Evolutionary conservation across 2,113 vertebrate genomes (phyloP).

Genomic region (Melospiza georgiana): DNA sequence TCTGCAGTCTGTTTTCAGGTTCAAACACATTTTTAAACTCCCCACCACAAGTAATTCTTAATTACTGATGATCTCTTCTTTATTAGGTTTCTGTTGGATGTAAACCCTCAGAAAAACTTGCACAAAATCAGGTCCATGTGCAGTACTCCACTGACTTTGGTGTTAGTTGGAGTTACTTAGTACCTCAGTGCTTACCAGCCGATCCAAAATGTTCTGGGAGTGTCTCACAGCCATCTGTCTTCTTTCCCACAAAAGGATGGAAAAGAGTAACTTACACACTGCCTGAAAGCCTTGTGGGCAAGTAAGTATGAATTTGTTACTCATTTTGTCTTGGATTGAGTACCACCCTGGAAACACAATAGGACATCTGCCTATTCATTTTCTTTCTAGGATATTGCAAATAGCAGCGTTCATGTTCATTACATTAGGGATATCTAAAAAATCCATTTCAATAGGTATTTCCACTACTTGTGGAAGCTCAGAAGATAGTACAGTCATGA

Average conservation of each 20-base stretch:
- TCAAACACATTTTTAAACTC: background rate
- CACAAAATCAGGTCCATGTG: slow-evolving; percentile 91
- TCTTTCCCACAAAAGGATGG: slow-evolving; percentile 92
- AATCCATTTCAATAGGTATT: background rate
- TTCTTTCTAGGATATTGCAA: background rate
- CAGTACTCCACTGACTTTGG: slow-evolving; percentile 96
- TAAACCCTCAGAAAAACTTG: slow-evolving; percentile 84
- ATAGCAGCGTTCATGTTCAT: rapidly evolving
- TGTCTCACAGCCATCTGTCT: slow-evolving; percentile 94
- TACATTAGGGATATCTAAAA: background rate
- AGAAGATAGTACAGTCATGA: background rate
- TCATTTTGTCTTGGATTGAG: background rate
- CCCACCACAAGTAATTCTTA: background rate
- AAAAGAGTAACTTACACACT: slow-evolving; percentile 90
- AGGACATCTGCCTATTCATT: background rate
- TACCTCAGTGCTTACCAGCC: slow-evolving; percentile 93
- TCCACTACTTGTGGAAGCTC: background rate
- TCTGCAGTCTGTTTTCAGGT: background rate
- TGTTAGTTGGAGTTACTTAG: slow-evolving; percentile 94
- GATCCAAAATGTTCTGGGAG: slow-evolving; percentile 92
- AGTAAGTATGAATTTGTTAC: slow-evolving; percentile 78
- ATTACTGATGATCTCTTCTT: background rate
- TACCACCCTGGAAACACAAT: background rate
- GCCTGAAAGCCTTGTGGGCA: slow-evolving; percentile 88
- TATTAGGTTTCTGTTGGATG: slow-evolving; percentile 92